These are phyloP conservation scores for Cantharis flavilabris DNA, from an alignment of 2,888 invertebrate species.

Conservation along the genomic window DNA sequence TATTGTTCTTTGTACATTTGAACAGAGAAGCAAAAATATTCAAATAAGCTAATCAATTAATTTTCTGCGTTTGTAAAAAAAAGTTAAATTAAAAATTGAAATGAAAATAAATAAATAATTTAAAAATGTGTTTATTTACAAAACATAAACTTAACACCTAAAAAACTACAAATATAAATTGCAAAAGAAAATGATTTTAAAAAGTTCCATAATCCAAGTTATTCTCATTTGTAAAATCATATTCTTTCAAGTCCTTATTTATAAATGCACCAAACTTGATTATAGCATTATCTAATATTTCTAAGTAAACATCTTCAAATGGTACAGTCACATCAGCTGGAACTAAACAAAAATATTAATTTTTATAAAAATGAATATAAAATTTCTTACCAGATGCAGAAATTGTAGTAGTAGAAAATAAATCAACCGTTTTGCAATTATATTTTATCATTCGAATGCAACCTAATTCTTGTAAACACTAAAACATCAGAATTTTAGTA, in stretches of 20 bases:
- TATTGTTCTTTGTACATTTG: too few species aligned
- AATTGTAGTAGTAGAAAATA: slow-evolving; percentile 56
- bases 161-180: not conserved
- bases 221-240: slow-evolving; percentile 53
- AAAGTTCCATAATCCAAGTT: slow-evolving; percentile 14
- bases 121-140: not conserved
- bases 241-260: slow-evolving; percentile 54
- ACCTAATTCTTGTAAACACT: slow-evolving; percentile 62
- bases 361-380: slow-evolving; percentile 14
- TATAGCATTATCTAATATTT: slow-evolving; percentile 58
- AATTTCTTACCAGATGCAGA: slow-evolving; percentile 49
- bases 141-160: not conserved
- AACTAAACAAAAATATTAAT: slow-evolving; percentile 45
- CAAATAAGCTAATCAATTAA: too few species aligned
- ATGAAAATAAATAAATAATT: not conserved
- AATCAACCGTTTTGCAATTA: slow-evolving; percentile 48
- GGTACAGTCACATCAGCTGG: slow-evolving; percentile 57
- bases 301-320: slow-evolving; percentile 58
- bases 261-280: slow-evolving; percentile 61
- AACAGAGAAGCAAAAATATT: too few species aligned
- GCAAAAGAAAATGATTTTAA: not conserved
- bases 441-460: slow-evolving; percentile 58
- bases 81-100: not conserved
- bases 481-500: slow-evolving; percentile 47
- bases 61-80: too few species aligned